A percentile compares a stretch with the other conserved stretches of the same genome.
phyloP scores from a whole-genome alignment of 2,888 invertebrate genomes.

The Eurytoma californica region DNA sequence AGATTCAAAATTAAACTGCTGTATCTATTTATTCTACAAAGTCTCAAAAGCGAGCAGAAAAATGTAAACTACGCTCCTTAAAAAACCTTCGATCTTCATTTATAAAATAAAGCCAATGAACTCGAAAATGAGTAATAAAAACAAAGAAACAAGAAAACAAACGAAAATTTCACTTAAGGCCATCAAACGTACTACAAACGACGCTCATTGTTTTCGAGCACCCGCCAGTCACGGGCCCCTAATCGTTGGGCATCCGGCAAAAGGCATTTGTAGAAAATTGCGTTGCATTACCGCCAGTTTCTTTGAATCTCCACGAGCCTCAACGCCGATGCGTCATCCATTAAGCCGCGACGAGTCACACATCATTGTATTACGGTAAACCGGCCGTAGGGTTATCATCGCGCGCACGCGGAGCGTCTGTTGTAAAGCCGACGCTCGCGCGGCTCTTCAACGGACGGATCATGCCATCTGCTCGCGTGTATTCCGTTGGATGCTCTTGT shows the following conservation, averaged over 20 bases:
- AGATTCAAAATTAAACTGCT: not conserved
- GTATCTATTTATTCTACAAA: too few relatives aligned
- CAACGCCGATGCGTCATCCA: conserved; percentile 39
- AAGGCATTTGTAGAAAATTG: conserved; percentile 36
- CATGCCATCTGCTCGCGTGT: too few relatives aligned
- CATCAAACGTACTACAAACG: too few relatives aligned
- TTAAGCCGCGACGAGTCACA: conserved; percentile 14
- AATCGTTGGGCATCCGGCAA: conserved; percentile 11
- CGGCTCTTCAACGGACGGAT: not conserved
- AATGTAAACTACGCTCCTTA: too few relatives aligned
- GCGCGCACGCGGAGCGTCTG: not conserved
- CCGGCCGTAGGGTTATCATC: conserved; percentile 13
- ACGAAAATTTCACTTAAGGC: too few relatives aligned
- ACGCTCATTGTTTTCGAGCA: not conserved
- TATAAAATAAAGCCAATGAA: not conserved
- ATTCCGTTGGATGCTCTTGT: too few relatives aligned
- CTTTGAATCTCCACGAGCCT: conserved; percentile 24
- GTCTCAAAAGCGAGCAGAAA: too few relatives aligned
- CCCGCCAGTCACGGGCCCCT: not conserved
- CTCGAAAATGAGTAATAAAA: not conserved
- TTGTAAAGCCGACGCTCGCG: not conserved
- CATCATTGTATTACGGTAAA: conserved; percentile 14
- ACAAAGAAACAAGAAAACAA: too few relatives aligned
- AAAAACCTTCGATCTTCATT: not conserved
- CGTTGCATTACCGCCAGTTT: conserved; percentile 19